These are phyloP conservation scores for Sciurus niger DNA, from an alignment of 2,113 vertebrate genomes.

Conservation along the genomic window DNA sequence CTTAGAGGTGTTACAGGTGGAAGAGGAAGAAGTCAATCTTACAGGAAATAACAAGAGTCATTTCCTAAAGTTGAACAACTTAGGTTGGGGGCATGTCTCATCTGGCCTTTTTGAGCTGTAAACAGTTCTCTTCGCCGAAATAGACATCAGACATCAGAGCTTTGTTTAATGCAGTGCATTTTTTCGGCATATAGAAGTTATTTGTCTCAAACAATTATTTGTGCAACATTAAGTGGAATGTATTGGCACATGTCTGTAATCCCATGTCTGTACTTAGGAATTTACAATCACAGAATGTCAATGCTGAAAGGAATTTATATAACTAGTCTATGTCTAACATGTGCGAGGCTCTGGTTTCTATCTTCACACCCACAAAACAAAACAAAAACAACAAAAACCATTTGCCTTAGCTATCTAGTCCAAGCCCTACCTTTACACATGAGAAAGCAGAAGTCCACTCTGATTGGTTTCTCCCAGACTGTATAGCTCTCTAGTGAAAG, in stretches of 20 bases:
- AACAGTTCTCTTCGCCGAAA: background rate
- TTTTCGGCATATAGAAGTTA: background rate
- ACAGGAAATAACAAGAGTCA: background rate
- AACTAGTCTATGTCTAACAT: background rate
- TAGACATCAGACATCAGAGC: background rate
- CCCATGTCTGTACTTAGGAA: no score
- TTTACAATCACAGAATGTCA: constrained; percentile 17
- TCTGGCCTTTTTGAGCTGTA: background rate
- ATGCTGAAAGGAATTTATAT: constrained; percentile 29
- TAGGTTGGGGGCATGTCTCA: background rate
- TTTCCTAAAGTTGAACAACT: background rate
- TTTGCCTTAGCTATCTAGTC: background rate
- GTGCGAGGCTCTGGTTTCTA: no score
- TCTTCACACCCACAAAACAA: no score
- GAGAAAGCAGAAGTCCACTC: background rate
- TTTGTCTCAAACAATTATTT: constrained; percentile 3
- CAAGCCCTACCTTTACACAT: background rate
- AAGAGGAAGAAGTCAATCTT: background rate
- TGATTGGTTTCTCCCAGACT: background rate
- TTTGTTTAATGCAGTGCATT: background rate
- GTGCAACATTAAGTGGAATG: background rate
- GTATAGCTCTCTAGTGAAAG: background rate
- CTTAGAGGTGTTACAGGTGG: background rate
- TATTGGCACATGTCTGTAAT: no score
- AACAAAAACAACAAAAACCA: no score